Evolutionary conservation across 2,113 vertebrate species (phyloP).

Genomic region (Semicossyphus pulcher): DNA sequence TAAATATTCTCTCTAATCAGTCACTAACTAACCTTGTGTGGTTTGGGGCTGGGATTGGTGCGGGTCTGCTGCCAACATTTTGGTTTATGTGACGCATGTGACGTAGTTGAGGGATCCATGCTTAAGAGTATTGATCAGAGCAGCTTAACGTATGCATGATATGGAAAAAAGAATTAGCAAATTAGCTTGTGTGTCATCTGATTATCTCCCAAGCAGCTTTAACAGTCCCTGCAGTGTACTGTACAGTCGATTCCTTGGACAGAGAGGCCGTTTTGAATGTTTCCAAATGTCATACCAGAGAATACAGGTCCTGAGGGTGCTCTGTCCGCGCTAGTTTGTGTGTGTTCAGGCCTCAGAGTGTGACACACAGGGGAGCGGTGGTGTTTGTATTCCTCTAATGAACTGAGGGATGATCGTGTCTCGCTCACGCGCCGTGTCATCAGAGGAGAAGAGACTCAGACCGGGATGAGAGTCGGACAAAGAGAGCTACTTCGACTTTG

Average conservation of each 20-base stretch:
- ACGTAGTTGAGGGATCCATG: no score
- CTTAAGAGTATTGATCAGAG: background rate
- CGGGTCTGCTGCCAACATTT: no score
- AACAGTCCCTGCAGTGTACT: background rate
- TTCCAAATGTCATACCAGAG: slow-evolving; percentile 33
- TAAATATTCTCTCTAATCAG: no score
- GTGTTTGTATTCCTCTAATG: slow-evolving; percentile 74
- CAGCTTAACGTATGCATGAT: background rate
- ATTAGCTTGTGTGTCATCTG: background rate
- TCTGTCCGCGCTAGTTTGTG: slow-evolving; percentile 7
- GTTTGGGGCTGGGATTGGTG: no score
- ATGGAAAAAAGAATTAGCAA: no score
- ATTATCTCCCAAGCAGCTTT: background rate
- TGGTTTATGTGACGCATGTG: no score
- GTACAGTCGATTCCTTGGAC: slow-evolving; percentile 4
- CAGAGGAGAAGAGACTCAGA: slow-evolving; percentile 23
- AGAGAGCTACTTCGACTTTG: background rate
- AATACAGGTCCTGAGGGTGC: slow-evolving; percentile 39
- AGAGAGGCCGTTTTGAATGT: background rate
- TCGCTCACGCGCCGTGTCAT: slow-evolving; percentile 43
- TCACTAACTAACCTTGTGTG: no score
- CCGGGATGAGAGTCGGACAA: slow-evolving; percentile 2
- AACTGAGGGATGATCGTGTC: slow-evolving; percentile 67
- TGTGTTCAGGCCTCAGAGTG: slow-evolving; percentile 50
- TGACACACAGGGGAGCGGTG: slow-evolving; percentile 51